A percentile compares a stretch with the other conserved stretches of the same genome.
phyloP scores from a whole-genome alignment of 2,888 invertebrate species.

The Himalopsyche kuldschensis region DNA sequence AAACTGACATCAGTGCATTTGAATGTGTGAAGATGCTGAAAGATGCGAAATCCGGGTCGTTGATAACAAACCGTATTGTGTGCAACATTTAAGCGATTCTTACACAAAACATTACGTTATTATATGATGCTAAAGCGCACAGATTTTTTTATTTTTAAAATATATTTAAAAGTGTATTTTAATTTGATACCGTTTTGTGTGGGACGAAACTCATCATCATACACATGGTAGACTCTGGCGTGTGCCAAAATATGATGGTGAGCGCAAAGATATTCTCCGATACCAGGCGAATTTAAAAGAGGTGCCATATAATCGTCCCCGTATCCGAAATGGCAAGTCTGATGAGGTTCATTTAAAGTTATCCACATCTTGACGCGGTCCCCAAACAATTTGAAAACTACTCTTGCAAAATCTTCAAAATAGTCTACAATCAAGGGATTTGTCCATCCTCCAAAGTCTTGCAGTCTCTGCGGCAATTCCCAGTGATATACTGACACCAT shows the following conservation, averaged over 20 bases:
- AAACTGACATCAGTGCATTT: too few relatives aligned
- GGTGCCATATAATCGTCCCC: slow-evolving; percentile 59
- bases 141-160: background rate
- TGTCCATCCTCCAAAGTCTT: slow-evolving; percentile 67
- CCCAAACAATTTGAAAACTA: slow-evolving; percentile 56
- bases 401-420: slow-evolving; percentile 63
- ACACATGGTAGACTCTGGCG: slow-evolving; percentile 63
- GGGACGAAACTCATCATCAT: slow-evolving; percentile 53
- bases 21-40: background rate
- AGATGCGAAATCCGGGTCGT: background rate
- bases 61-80: too few relatives aligned
- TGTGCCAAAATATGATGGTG: slow-evolving; percentile 68
- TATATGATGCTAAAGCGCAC: background rate
- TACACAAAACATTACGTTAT: too few relatives aligned
- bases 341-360: slow-evolving; percentile 65
- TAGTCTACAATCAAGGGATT: slow-evolving; percentile 63
- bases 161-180: background rate
- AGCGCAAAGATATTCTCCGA: slow-evolving; percentile 64
- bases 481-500: slow-evolving; percentile 68
- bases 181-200: slow-evolving; percentile 43
- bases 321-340: slow-evolving; percentile 50
- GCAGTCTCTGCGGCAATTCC: slow-evolving; percentile 66
- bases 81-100: too few relatives aligned
- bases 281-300: slow-evolving; percentile 53
- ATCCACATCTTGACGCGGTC: slow-evolving; percentile 59